Conservation (phyloP, 1,140 invertebrate genomes). For the Zaprionus tsacasi region DNA sequence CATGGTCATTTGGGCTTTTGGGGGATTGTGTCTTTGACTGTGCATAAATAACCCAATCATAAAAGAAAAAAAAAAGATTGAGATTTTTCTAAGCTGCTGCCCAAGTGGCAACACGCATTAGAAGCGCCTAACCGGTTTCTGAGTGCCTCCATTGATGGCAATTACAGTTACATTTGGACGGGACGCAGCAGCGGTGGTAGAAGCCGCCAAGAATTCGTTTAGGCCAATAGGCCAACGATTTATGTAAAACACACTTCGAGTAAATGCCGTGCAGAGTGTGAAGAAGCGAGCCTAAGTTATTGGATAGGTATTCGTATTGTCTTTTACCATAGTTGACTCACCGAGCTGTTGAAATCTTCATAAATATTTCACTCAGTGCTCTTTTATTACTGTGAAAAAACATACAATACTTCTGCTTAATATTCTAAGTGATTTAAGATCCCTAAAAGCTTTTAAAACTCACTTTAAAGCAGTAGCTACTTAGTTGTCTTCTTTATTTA, state of each 20-base stretch:
- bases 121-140: conserved; percentile 65
- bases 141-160: conserved; percentile 52
- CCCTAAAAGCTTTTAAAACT: neutral
- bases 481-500: neutral
- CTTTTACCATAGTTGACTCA: neutral
- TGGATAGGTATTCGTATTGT: neutral
- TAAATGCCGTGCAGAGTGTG: conserved; percentile 4
- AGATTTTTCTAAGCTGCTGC: conserved; percentile 12
- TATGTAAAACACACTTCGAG: conserved; percentile 40
- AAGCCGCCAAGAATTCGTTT: conserved; percentile 32
- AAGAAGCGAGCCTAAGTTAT: neutral
- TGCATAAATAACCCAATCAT: conserved; percentile 50
- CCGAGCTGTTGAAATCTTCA: neutral
- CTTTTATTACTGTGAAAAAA: too few relatives aligned
- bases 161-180: conserved; percentile 61
- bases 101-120: conserved; percentile 29
- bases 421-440: neutral
- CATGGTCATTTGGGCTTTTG: conserved; percentile 39
- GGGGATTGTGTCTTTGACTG: conserved; percentile 50
- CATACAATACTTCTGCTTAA: too few relatives aligned
- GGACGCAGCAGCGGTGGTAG: conserved; percentile 33
- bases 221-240: conserved; percentile 24
- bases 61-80: conserved; percentile 15
- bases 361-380: too few relatives aligned
- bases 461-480: neutral